Evolutionary conservation across 2,113 vertebrate genomes (phyloP).

Genomic region (Taurulus bubalis): DNA sequence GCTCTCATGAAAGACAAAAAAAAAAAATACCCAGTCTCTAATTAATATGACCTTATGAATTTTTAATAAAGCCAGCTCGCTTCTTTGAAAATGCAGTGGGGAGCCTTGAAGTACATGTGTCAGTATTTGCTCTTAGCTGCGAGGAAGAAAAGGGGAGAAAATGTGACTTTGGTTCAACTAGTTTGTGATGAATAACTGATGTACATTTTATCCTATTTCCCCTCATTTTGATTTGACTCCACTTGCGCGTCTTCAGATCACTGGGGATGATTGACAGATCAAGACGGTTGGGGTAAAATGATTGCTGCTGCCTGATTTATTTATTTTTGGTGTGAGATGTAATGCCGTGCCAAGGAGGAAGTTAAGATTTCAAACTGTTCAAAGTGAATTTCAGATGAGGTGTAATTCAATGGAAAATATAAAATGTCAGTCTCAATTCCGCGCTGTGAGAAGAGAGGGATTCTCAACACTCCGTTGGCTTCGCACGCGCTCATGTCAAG

Average conservation of each 20-base stretch:
- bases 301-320: slow-evolving; percentile 59
- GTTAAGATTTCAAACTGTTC: slow-evolving; percentile 78
- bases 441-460: slow-evolving; percentile 40
- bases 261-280: slow-evolving; percentile 69
- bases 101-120: slow-evolving; percentile 84
- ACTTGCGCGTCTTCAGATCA: slow-evolving; percentile 67
- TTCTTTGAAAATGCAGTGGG: slow-evolving; percentile 75
- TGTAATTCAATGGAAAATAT: slow-evolving; percentile 78
- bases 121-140: slow-evolving; percentile 82
- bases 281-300: slow-evolving; percentile 65
- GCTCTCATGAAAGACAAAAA: slow-evolving; percentile 69
- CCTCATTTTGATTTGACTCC: slow-evolving; percentile 78
- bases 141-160: slow-evolving; percentile 58
- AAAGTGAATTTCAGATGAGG: slow-evolving; percentile 79
- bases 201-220: slow-evolving; percentile 83
- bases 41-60: slow-evolving; percentile 85
- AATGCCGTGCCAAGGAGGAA: slow-evolving; percentile 64
- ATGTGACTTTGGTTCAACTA: slow-evolving; percentile 73
- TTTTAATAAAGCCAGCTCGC: slow-evolving; percentile 78
- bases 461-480: slow-evolving; percentile 46
- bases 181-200: slow-evolving; percentile 82
- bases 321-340: slow-evolving; percentile 47
- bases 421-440: slow-evolving; percentile 72
- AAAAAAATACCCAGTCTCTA: slow-evolving; percentile 82
- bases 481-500: not conserved